These are phyloP conservation scores for Gordius sp. DNA, from an alignment of 2,888 invertebrate species.

Conservation along the genomic window DNA sequence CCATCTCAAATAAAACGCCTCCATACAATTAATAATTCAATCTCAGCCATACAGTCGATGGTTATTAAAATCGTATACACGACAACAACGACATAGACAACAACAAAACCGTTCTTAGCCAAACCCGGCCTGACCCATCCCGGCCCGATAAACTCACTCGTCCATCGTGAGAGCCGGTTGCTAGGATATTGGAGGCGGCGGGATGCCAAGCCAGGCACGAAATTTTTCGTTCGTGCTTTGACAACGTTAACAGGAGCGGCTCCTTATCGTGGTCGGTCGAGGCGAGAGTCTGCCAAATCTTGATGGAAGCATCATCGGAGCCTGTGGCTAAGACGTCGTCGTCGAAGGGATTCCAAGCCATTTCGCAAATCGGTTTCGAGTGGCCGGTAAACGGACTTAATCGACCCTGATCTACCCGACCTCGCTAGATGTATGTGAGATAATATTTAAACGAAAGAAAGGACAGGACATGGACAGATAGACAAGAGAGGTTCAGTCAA, in stretches of 20 bases:
- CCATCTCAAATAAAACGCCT: too few relatives aligned
- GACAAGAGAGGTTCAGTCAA: too few relatives aligned
- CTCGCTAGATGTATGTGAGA: background rate
- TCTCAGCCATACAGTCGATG: too few relatives aligned
- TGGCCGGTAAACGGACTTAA: slow-evolving; percentile 60
- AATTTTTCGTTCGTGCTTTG: slow-evolving; percentile 68
- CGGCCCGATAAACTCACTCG: too few relatives aligned
- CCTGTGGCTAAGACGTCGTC: slow-evolving; percentile 90
- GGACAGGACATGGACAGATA: too few relatives aligned
- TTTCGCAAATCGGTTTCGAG: slow-evolving; percentile 77
- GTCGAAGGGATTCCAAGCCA: slow-evolving; percentile 92
- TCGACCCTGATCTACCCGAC: background rate
- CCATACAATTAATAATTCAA: too few relatives aligned
- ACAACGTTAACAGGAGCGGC: slow-evolving; percentile 32
- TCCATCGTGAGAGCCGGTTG: slow-evolving; percentile 45
- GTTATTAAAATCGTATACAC: too few relatives aligned
- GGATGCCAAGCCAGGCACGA: slow-evolving; percentile 87
- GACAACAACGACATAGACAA: too few relatives aligned
- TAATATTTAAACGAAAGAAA: too few relatives aligned
- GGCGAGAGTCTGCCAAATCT: slow-evolving; percentile 16
- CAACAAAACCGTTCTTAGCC: too few relatives aligned
- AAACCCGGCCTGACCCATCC: too few relatives aligned
- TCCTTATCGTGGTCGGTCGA: too few relatives aligned
- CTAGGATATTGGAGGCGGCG: slow-evolving; percentile 66
- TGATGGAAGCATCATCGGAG: slow-evolving; percentile 69